These are phyloP conservation scores for Dynastes maya DNA, from an alignment of 2,888 invertebrate genomes.

Conservation along the genomic window DNA sequence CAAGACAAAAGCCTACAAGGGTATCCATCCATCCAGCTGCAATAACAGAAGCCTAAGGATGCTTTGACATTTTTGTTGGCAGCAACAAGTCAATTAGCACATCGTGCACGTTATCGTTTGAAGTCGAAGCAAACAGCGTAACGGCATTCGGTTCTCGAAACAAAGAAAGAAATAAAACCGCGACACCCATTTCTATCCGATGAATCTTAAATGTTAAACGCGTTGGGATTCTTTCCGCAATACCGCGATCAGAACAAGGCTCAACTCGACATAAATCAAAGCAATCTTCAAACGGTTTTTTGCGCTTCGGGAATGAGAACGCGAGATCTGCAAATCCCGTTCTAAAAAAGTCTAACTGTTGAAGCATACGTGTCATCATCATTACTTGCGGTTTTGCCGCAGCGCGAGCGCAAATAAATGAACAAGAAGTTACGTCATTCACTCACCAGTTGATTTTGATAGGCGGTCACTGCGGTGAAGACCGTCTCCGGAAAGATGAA, in stretches of 20 bases:
- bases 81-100: conserved; percentile 46
- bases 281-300: not conserved
- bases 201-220: not conserved
- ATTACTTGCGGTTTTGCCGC: not conserved
- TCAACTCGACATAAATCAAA: conserved; percentile 1
- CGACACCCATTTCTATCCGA: not conserved
- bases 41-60: conserved; percentile 26
- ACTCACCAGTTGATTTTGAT: conserved; percentile 90
- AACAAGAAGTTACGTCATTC: conserved; percentile 61
- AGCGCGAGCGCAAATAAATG: conserved; percentile 46
- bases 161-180: too few relatives aligned
- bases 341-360: not conserved
- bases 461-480: conserved; percentile 90
- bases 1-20: not conserved
- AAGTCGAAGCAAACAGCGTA: not conserved
- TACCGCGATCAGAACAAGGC: not conserved
- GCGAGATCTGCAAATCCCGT: not conserved
- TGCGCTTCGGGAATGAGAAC: not conserved
- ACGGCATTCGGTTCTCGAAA: conserved; percentile 22
- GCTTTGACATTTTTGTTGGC: conserved; percentile 47
- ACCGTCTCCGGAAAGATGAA: conserved; percentile 87
- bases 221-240: not conserved
- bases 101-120: conserved; percentile 34
- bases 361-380: conserved; percentile 3
- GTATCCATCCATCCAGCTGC: conserved; percentile 15